These are phyloP conservation scores for Prionailurus viverrinus DNA, from an alignment of 2,113 vertebrate genomes.

Conservation along the genomic window DNA sequence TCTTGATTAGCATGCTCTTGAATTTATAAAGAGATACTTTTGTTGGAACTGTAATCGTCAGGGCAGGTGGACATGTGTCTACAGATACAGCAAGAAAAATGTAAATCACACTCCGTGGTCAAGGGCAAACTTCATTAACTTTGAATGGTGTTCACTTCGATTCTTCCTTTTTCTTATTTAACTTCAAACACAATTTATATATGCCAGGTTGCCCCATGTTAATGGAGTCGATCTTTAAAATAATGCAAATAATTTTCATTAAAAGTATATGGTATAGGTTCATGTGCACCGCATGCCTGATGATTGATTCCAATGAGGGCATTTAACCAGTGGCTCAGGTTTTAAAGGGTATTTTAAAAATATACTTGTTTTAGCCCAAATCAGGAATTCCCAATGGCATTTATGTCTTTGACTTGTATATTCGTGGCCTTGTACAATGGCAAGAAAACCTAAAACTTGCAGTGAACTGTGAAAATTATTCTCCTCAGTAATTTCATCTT, in stretches of 20 bases:
- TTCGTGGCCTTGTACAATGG: not conserved
- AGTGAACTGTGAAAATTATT: not conserved
- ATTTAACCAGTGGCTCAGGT: not conserved
- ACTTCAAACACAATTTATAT: not conserved
- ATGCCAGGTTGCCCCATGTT: not conserved
- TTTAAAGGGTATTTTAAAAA: not conserved
- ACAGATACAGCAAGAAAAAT: constrained; percentile 56
- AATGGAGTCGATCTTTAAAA: constrained; percentile 26
- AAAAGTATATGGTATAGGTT: not conserved
- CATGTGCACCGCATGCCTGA: not conserved
- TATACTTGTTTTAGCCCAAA: not conserved
- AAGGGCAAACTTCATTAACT: constrained; percentile 73
- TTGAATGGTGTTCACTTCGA: not conserved
- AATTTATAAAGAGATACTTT: constrained; percentile 64
- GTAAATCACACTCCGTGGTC: constrained; percentile 71
- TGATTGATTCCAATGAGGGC: not conserved
- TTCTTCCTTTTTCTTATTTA: constrained; percentile 48
- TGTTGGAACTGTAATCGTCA: constrained; percentile 60
- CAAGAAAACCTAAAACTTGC: not conserved
- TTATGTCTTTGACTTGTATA: not conserved
- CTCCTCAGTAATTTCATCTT: not conserved
- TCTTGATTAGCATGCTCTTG: constrained; percentile 15
- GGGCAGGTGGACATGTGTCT: constrained; percentile 71
- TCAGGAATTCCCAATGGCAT: not conserved
- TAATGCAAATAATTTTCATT: not conserved